Percentiles rank a stretch among this genome's conserved stretches.
phyloP scores from a whole-genome alignment of 1,140 invertebrate genomes.

The Neodiprion pinetum region DNA sequence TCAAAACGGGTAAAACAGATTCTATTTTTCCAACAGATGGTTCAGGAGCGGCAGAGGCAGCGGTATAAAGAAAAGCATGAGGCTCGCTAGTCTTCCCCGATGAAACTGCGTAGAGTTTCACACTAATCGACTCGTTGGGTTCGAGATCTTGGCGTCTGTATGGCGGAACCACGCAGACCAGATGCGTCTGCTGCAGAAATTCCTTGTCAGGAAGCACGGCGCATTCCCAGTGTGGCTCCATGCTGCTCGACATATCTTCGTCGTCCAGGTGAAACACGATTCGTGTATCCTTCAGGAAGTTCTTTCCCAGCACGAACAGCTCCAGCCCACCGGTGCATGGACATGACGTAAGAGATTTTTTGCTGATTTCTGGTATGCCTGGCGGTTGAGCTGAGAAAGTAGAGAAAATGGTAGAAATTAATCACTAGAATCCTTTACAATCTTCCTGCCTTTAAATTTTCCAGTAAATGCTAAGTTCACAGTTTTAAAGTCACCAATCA shows the following conservation, averaged over 20 bases:
- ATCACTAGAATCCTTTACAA: not conserved
- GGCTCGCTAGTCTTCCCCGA: constrained; percentile 89
- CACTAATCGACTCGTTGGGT: constrained; percentile 70
- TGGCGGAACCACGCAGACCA: constrained; percentile 88
- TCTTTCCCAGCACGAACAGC: constrained; percentile 94
- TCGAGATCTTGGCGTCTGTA: constrained; percentile 69
- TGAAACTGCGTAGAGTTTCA: constrained; percentile 83
- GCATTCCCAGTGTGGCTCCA: constrained; percentile 74
- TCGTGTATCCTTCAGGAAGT: constrained; percentile 93
- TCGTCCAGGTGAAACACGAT: constrained; percentile 82
- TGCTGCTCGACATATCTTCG: constrained; percentile 55
- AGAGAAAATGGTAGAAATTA: constrained; percentile 23
- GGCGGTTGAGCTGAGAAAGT: constrained; percentile 86
- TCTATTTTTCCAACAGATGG: constrained; percentile 51
- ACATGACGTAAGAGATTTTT: constrained; percentile 85
- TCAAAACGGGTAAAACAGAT: constrained; percentile 32
- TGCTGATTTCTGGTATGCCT: constrained; percentile 94
- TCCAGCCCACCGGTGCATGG: constrained; percentile 85
- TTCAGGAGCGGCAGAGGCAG: constrained; percentile 51
- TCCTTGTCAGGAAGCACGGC: constrained; percentile 82
- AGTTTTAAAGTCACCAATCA: too few species aligned
- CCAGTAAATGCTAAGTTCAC: not conserved
- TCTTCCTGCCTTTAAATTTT: not conserved
- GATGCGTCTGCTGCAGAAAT: constrained; percentile 88
- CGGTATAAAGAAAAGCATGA: constrained; percentile 85